phyloP scores from a whole-genome alignment of 1,140 invertebrate species.

The Orchestia grillus region DNA sequence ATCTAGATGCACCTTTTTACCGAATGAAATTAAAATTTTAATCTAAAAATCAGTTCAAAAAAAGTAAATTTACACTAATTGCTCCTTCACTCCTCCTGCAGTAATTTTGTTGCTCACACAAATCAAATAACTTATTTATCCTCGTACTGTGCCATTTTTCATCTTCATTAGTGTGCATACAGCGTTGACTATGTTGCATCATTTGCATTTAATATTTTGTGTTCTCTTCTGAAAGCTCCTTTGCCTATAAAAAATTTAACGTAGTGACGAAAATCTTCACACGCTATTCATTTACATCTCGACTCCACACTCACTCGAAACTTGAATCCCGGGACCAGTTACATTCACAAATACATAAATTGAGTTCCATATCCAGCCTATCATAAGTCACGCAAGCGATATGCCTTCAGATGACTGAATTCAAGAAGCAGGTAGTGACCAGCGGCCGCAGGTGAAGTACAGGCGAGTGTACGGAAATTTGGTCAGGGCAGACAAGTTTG shows the following conservation, averaged over 20 bases:
- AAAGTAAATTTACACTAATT: no score
- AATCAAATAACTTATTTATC: not conserved
- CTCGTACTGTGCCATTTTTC: no score
- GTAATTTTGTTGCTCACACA: not conserved
- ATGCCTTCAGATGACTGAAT: not conserved
- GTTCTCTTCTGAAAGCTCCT: not conserved
- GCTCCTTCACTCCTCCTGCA: not conserved
- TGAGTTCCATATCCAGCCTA: not conserved
- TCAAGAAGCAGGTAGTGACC: not conserved
- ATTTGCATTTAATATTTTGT: no score
- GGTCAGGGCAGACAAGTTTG: slow-evolving; percentile 33
- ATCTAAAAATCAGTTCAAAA: no score
- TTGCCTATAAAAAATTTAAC: not conserved
- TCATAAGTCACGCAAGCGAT: not conserved
- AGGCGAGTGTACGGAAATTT: not conserved
- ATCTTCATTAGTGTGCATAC: no score
- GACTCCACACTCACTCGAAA: not conserved
- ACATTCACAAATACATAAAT: not conserved
- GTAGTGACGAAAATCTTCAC: not conserved
- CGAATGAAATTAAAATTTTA: no score
- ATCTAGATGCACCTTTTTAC: no score
- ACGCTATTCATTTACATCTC: not conserved
- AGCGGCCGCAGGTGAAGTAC: not conserved
- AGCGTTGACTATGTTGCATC: no score
- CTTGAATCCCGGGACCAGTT: not conserved